phyloP scores from a whole-genome alignment of 1,140 invertebrate species.

The Medauroidea extradentata region DNA sequence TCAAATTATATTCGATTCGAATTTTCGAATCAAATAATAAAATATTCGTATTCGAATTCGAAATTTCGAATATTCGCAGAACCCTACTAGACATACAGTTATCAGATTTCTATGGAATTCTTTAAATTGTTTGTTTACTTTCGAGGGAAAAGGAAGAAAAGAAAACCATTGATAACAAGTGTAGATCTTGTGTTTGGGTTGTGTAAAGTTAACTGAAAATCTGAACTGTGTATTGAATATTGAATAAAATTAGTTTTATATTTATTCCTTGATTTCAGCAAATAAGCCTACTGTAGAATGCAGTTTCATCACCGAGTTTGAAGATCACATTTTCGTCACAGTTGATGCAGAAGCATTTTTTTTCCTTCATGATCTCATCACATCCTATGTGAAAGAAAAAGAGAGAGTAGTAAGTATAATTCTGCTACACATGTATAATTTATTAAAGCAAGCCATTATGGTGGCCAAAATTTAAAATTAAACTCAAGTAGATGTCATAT shows the following conservation, averaged over 20 bases:
- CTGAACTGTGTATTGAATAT: too few species aligned
- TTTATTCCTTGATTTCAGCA: constrained; percentile 49
- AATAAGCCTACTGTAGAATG: constrained; percentile 87
- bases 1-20: too few species aligned
- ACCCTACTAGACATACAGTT: not conserved
- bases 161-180: not conserved
- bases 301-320: constrained; percentile 97
- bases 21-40: too few species aligned
- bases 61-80: too few species aligned
- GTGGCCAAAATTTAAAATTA: too few species aligned
- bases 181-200: too few species aligned
- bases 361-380: constrained; percentile 95
- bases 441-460: too few species aligned
- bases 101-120: not conserved
- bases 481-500: too few species aligned
- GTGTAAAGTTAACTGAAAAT: too few species aligned
- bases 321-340: constrained; percentile 96
- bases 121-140: not conserved
- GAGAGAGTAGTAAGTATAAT: constrained; percentile 66
- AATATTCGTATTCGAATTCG: too few species aligned
- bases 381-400: constrained; percentile 90
- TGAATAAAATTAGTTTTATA: too few species aligned
- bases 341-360: constrained; percentile 97
- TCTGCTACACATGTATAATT: not conserved
- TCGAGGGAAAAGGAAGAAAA: not conserved